Conservation (phyloP, 2,113 vertebrate species). For the Gallinago jamesoni region DNA sequence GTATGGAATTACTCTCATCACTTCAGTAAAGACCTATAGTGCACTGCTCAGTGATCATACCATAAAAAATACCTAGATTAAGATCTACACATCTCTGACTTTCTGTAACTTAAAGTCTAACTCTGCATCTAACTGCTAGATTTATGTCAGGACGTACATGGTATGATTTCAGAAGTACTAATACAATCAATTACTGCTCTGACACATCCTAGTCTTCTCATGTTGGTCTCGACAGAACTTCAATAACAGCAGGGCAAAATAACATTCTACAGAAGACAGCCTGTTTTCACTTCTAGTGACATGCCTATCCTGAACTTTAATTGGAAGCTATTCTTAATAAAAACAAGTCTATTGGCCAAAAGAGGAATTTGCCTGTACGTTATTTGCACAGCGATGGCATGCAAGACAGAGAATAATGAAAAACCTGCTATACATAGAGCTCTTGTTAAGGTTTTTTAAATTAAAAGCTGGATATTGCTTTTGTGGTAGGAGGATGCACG, state of each 20-base stretch:
- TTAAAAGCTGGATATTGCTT: neutral
- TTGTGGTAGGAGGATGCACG: neutral
- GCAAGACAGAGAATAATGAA: neutral
- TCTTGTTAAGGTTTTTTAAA: neutral
- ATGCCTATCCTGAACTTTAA: neutral
- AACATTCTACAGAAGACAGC: neutral
- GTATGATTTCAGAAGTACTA: neutral
- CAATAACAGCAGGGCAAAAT: neutral
- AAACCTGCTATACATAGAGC: neutral
- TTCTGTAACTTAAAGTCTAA: neutral
- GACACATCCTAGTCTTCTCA: neutral
- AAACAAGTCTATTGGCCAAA: neutral
- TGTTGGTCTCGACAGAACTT: neutral
- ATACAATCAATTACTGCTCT: neutral
- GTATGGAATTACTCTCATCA: neutral
- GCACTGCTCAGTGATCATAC: neutral
- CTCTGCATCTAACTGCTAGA: neutral
- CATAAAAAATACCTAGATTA: neutral
- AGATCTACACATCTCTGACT: neutral
- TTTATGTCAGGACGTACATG: neutral
- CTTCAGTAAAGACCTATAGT: neutral
- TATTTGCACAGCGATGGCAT: neutral
- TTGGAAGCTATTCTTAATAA: neutral
- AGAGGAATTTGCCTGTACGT: neutral
- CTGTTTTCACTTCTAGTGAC: neutral